A percentile compares a stretch with the other conserved stretches of the same genome.
phyloP scores from a whole-genome alignment of 2,888 invertebrate species.

The Caenorhabditis parvicauda region DNA sequence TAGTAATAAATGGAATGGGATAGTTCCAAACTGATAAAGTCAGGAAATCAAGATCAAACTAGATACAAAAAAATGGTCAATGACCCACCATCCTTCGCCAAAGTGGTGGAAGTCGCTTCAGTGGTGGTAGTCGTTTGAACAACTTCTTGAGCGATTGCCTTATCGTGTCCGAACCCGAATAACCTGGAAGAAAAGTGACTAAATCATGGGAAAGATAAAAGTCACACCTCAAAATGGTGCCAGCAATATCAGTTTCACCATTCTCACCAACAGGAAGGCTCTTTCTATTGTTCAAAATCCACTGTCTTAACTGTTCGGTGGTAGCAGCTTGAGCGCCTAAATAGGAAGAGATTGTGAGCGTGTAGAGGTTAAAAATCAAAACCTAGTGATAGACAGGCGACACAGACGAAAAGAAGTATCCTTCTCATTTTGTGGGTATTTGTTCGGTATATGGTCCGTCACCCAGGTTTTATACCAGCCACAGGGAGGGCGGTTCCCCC shows the following conservation, averaged over 20 bases:
- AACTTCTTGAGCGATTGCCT: constrained; percentile 1
- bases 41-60: too few relatives aligned
- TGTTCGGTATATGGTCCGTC: too few relatives aligned
- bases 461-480: too few relatives aligned
- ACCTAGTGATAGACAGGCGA: too few relatives aligned
- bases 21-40: too few relatives aligned
- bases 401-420: too few relatives aligned
- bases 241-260: constrained; percentile 43
- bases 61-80: neutral
- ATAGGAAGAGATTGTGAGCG: neutral
- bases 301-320: constrained; percentile 53
- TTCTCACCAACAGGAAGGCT: constrained; percentile 32
- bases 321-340: constrained; percentile 40
- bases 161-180: constrained; percentile 26
- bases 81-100: neutral
- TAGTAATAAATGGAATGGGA: too few relatives aligned
- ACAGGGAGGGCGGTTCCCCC: too few relatives aligned
- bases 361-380: neutral
- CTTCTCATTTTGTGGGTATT: too few relatives aligned
- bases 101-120: constrained; percentile 9
- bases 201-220: neutral
- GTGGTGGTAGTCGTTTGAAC: constrained; percentile 11
- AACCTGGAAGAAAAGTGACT: constrained; percentile 19
- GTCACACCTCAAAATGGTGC: constrained; percentile 41
- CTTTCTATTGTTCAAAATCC: constrained; percentile 53